phyloP scores from a whole-genome alignment of 2,888 invertebrate species.

The Clistopyga incitator region DNA sequence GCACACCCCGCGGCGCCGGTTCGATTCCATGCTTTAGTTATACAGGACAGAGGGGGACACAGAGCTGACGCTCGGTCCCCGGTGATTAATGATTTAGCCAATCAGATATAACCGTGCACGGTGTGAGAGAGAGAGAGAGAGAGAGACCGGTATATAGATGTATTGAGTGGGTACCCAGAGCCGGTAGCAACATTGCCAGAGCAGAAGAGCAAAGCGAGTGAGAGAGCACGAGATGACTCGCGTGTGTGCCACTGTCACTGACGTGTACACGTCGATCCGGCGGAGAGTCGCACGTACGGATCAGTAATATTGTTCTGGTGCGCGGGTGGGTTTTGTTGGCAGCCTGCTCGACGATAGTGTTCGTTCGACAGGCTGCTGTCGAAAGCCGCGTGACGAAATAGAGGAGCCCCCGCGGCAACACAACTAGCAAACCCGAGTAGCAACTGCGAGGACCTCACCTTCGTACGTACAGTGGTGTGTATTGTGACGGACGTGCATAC shows the following conservation, averaged over 20 bases:
- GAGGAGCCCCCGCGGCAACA: conserved; percentile 33
- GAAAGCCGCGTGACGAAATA: conserved; percentile 59
- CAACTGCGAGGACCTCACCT: conserved; percentile 25
- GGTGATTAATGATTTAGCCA: conserved; percentile 80
- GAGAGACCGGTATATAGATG: conserved; percentile 59
- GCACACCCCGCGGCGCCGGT: conserved; percentile 65
- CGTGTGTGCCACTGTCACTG: conserved; percentile 79
- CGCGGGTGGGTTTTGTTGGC: conserved; percentile 62
- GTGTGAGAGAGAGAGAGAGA: conserved; percentile 59
- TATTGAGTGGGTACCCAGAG: conserved; percentile 12
- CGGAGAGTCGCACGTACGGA: conserved; percentile 72
- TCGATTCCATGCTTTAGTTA: conserved; percentile 66
- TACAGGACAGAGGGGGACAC: conserved; percentile 67
- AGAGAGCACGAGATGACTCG: conserved; percentile 32
- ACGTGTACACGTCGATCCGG: conserved; percentile 77
- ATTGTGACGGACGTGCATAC: conserved; percentile 64
- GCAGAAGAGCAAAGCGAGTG: conserved; percentile 63
- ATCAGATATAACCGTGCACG: conserved; percentile 77
- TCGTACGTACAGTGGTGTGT: conserved; percentile 16
- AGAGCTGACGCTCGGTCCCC: conserved; percentile 77
- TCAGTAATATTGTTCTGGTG: conserved; percentile 79
- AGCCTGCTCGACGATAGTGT: conserved; percentile 60
- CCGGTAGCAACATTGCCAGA: conserved; percentile 38
- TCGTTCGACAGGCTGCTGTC: conserved; percentile 60
- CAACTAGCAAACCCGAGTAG: conserved; percentile 46